Evolutionary conservation across 92 coral and sea anemone genomes (phyloP).

Genomic region (Phenganax stokvisi): DNA sequence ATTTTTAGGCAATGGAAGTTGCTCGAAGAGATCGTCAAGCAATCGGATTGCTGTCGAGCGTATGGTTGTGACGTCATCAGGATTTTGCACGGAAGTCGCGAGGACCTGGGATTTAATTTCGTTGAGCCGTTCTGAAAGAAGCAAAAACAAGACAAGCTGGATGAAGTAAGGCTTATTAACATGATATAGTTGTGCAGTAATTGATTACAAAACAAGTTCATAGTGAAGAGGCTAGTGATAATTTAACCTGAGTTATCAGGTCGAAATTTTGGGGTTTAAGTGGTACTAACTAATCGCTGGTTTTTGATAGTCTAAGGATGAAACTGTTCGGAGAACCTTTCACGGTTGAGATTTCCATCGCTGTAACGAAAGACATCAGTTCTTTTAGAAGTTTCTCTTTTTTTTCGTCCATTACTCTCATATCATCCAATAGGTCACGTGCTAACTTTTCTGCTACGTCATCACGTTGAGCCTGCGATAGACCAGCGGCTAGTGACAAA

Average conservation of each 20-base stretch:
- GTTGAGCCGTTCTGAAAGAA: slow-evolving; percentile 60
- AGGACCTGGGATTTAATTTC: slow-evolving; percentile 71
- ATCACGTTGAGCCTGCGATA: slow-evolving; percentile 77
- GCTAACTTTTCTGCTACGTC: slow-evolving; percentile 88
- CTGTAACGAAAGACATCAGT: slow-evolving; percentile 72
- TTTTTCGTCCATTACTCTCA: slow-evolving; percentile 57
- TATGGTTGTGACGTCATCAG: slow-evolving; percentile 59
- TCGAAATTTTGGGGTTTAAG: neutral
- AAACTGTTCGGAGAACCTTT: slow-evolving; percentile 55
- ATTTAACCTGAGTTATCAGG: neutral
- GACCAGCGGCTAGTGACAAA: slow-evolving; percentile 70
- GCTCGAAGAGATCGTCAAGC: slow-evolving; percentile 73
- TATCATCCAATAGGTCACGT: slow-evolving; percentile 76
- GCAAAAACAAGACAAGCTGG: neutral
- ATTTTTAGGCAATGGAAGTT: slow-evolving; percentile 69
- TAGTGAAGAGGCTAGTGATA: too few relatives aligned
- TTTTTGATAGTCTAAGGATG: neutral
- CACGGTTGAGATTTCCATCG: slow-evolving; percentile 70
- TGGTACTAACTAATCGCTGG: neutral
- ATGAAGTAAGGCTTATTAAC: neutral
- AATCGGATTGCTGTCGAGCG: slow-evolving; percentile 68
- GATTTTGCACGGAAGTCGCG: slow-evolving; percentile 63
- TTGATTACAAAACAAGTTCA: too few relatives aligned
- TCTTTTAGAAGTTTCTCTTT: slow-evolving; percentile 60
- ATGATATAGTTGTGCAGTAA: neutral